phyloP scores from a whole-genome alignment of 2,113 vertebrate genomes.

The Nesospiza acunhae region DNA sequence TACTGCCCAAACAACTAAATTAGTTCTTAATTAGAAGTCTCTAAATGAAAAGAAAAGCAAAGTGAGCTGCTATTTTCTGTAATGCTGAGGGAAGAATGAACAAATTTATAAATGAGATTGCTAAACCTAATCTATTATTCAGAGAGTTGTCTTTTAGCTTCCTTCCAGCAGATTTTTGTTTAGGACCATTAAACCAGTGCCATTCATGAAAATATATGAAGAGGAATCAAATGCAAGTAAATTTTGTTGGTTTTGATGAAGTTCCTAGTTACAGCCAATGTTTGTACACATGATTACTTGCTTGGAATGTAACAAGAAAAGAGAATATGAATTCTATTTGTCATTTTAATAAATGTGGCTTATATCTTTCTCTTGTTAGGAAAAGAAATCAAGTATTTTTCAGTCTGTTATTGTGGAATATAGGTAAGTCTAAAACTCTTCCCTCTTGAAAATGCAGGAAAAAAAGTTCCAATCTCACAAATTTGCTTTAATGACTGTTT shows the following conservation, averaged over 20 bases:
- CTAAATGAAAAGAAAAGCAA: neutral
- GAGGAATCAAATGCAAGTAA: neutral
- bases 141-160: neutral
- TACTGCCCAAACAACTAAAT: neutral
- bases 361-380: neutral
- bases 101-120: neutral
- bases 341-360: neutral
- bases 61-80: neutral
- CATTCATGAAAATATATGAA: neutral
- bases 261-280: neutral
- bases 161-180: neutral
- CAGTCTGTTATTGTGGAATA: neutral
- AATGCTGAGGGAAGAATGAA: neutral
- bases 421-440: neutral
- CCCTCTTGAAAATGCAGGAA: neutral
- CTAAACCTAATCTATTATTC: neutral
- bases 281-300: neutral
- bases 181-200: neutral
- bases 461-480: neutral
- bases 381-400: neutral
- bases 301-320: neutral
- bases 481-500: neutral
- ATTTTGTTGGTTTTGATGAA: neutral
- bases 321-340: neutral
- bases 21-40: neutral